Evolutionary conservation across 2,888 invertebrate species (phyloP), one percentile per base, ranked within the genome.

Genomic region (Acanthococcus lagerstroemiae): DNA sequence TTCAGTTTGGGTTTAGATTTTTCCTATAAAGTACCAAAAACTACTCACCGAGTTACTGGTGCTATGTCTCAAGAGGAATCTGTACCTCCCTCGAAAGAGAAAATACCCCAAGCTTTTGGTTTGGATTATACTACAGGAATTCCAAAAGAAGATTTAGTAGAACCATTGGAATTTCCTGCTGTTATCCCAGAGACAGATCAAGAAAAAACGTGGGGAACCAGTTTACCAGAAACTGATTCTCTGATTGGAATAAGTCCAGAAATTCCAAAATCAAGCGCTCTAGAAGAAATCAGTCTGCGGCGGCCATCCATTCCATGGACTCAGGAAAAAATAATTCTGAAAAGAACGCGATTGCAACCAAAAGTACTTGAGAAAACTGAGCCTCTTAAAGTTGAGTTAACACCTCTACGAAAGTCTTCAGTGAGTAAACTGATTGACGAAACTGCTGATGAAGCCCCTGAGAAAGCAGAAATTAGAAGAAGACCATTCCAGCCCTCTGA

Each of bases 351-450:
- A 68, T 54, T 67, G 63, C 65, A 67, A 27, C 70, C 67, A 54
- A 70, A 70, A 57, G 63, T 61, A 22, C 67, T 68, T 37, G 69
- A 70, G n/a, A 71, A 73, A 37, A 70, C 72, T 66, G 69, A 71
- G 48, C 58, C 70, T 12, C 80, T 81, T 68, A 76, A 77, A 52
- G 77, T 80, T 56, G 75, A 79, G 74, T 46, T 57, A 4, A 4
- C 44, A 79, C 82, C 80, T 72, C 80, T 79, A 4, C 81, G 79
- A 72, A 70, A 80, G 54, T 79, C 81, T 75, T 12, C 17, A 3
- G 30, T 27, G n/a, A n/a, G n/a, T n/a, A n/a, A n/a, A n/a, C n/a
- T n/a, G n/a, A n/a, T n/a, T n/a, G n/a, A n/a, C n/a, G n/a, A n/a
- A n/a, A n/a, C n/a, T n/a, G n/a, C n/a, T n/a, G n/a, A n/a, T n/a